Evolutionary conservation across 2,888 invertebrate species (phyloP).

Genomic region (Euzetes globulus): DNA sequence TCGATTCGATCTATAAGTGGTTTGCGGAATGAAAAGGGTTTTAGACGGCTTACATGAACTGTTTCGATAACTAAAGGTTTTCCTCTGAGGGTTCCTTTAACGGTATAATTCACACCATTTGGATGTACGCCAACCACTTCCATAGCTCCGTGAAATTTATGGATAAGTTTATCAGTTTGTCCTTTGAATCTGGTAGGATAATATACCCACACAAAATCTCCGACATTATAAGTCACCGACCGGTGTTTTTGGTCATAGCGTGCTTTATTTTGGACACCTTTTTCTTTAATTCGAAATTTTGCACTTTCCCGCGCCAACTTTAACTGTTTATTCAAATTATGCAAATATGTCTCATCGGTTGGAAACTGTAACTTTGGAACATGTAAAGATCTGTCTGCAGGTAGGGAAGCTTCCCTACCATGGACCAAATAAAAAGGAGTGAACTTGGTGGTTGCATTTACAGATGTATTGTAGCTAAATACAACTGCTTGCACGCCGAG

Average conservation of each 20-base stretch:
- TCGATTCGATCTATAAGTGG: too few relatives aligned
- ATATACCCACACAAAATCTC: constrained; percentile 22
- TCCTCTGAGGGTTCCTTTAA: not conserved
- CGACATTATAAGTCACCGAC: not conserved
- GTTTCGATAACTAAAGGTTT: not conserved
- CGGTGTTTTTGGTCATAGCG: not conserved
- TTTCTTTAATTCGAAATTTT: not conserved
- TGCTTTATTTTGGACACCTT: not conserved
- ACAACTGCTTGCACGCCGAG: not conserved
- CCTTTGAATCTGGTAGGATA: not conserved
- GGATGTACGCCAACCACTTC: not conserved
- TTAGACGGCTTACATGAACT: too few relatives aligned
- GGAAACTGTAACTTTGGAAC: not conserved
- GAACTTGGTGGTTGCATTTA: constrained; percentile 37
- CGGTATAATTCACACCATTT: not conserved
- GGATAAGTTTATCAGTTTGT: constrained; percentile 20
- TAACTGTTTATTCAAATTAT: not conserved
- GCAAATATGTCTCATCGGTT: not conserved
- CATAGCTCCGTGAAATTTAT: not conserved
- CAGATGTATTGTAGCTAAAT: constrained; percentile 41
- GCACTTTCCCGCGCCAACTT: not conserved
- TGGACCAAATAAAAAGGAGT: constrained; percentile 40
- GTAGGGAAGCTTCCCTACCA: constrained; percentile 38
- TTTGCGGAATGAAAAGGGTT: too few relatives aligned
- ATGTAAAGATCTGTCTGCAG: constrained; percentile 13